Conservation (phyloP, 92 coral and sea anemone genomes). For the Actinostola sp. region DNA sequence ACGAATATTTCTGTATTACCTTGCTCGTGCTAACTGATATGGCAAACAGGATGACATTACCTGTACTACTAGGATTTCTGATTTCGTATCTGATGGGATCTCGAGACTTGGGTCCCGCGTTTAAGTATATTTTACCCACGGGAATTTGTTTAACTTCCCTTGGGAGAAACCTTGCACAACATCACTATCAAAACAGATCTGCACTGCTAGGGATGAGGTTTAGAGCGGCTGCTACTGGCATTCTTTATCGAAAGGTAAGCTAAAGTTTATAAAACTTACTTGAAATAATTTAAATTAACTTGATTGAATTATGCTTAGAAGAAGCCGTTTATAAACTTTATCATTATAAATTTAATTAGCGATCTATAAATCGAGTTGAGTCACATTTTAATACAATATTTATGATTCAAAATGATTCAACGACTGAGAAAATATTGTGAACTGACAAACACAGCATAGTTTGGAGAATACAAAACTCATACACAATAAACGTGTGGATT, state of each 20-base stretch:
- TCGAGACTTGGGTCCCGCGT: conserved; percentile 66
- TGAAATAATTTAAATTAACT: neutral
- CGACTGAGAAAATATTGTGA: too few species aligned
- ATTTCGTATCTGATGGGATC: conserved; percentile 88
- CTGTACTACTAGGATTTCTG: conserved; percentile 78
- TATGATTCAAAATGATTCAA: too few species aligned
- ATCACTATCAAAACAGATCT: conserved; percentile 87
- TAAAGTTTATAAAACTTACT: neutral
- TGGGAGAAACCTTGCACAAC: conserved; percentile 82
- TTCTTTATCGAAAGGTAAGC: conserved; percentile 81
- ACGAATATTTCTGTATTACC: conserved; percentile 68
- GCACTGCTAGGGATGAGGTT: conserved; percentile 86
- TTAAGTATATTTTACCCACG: conserved; percentile 78
- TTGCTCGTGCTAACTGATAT: conserved; percentile 80
- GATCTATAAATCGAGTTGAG: too few species aligned
- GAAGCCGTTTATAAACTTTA: too few species aligned
- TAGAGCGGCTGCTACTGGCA: conserved; percentile 84
- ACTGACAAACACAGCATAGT: too few species aligned
- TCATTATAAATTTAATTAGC: too few species aligned
- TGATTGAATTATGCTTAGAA: neutral
- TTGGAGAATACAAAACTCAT: too few species aligned
- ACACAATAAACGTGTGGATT: too few species aligned
- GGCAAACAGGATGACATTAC: conserved; percentile 90
- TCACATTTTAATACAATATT: too few species aligned
- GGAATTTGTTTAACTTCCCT: conserved; percentile 83